Evolutionary conservation across 2,888 invertebrate genomes (phyloP).

Genomic region (Lamellibrachia columna): DNA sequence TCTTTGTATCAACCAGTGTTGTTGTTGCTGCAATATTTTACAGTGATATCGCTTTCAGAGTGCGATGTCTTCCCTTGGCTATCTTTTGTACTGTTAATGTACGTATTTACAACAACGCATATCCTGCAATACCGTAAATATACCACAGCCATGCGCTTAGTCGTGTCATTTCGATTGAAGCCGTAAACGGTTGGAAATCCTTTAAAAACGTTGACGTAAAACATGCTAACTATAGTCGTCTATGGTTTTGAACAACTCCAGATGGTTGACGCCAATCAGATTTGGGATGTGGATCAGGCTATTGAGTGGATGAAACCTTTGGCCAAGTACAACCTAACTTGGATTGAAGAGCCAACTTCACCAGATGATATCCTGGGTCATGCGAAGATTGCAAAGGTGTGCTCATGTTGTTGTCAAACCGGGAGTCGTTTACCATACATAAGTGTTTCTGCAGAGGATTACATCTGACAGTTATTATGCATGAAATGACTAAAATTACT

Average conservation of each 20-base stretch:
- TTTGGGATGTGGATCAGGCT: slow-evolving; percentile 85
- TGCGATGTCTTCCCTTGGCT: background rate
- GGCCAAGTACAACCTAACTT: slow-evolving; percentile 78
- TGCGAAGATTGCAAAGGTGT: slow-evolving; percentile 78
- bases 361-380: slow-evolving; percentile 92
- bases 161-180: background rate
- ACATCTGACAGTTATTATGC: background rate
- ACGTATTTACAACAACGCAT: background rate
- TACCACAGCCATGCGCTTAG: background rate
- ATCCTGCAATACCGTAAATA: background rate
- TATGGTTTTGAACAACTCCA: slow-evolving; percentile 46
- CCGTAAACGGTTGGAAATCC: too few species aligned
- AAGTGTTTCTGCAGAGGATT: background rate
- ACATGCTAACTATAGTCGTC: too few species aligned
- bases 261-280: slow-evolving; percentile 67
- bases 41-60: background rate
- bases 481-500: background rate
- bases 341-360: slow-evolving; percentile 94
- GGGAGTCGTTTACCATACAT: background rate
- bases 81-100: background rate
- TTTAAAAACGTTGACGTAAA: too few species aligned
- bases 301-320: slow-evolving; percentile 86
- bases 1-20: background rate
- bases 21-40: background rate
- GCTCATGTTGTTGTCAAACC: background rate